Base-by-base conservation (phyloP, 2,113 vertebrate genomes). In the Parus major region DNA sequence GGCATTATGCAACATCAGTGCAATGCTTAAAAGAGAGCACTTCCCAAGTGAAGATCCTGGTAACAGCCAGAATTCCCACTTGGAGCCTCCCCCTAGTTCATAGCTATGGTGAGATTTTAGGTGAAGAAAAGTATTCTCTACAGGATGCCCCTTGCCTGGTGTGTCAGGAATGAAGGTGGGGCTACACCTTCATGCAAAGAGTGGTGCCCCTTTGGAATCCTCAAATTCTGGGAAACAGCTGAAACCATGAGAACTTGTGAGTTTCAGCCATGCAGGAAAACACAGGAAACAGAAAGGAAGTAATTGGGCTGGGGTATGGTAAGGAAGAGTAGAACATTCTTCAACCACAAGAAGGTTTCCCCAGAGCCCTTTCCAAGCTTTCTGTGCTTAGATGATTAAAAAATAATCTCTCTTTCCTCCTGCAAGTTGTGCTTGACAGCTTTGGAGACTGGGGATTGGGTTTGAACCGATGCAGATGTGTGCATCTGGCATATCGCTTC, bases 401-500 rank as follows among this genome's bases (percentile, higher is more conserved):
- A 95, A 95, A 88, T 80, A 82, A 60, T 69, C 8, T 33, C 44
- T 78, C 29, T 69, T 65, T 78, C 49, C 12, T 91, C 39, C 46
- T 78, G 18, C 12, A 92, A 88, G 68, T 70, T 78, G n/a, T 86
- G 23, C 49, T 94, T 95, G 94, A 94, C 68, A 93, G 65, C 71
- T 83, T 47, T 92, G 94, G 64, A 47, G 46, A 5, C 53, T 94
- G 69, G 84, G 76, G 53, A 66, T 23, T 88, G 25, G 12, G 16
- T 94, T 76, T 95, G 78, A 92, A 68, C n/a, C 84, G 72, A 44
- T 91, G 60, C 57, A 95, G 73, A 77, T 86, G 68, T 90, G 86
- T 89, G 31, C 72, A 96, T 60, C 57, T 88, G 75, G 25, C 21
- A 7, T 3, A 47, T 9, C 80, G 56, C 86, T 95, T 91, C 36